These are phyloP conservation scores for Carassius auratus DNA, from an alignment of 2,113 vertebrate genomes.

Conservation along the genomic window DNA sequence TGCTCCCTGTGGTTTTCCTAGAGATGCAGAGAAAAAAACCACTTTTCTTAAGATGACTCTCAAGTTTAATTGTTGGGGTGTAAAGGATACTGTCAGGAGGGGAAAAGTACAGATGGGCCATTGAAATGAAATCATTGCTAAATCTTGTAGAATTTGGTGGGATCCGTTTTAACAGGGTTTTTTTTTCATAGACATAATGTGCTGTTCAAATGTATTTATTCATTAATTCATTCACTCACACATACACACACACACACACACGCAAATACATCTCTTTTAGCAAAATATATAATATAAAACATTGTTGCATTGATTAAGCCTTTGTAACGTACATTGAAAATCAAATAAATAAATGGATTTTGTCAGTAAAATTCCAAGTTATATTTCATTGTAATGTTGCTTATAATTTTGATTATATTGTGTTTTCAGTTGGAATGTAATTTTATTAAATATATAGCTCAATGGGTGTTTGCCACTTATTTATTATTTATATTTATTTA, in stretches of 20 bases:
- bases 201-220: background rate
- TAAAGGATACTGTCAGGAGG: background rate
- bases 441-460: background rate
- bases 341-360: background rate
- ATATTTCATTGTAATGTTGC: background rate
- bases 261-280: background rate
- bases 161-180: background rate
- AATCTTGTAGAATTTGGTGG: background rate
- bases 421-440: background rate
- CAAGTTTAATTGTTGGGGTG: background rate
- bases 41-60: background rate
- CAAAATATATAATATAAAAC: background rate
- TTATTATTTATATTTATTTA: no score
- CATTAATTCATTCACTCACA: background rate
- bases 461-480: background rate
- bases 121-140: background rate
- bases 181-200: background rate
- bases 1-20: background rate
- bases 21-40: background rate
- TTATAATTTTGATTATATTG: background rate
- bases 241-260: no score
- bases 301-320: background rate
- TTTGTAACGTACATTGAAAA: background rate
- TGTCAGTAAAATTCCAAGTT: background rate
- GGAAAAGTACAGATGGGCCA: background rate